Evolutionary conservation across 2,888 invertebrate species (phyloP), one percentile per base, ranked within the genome.

Genomic region (Coenonympha arcania): DNA sequence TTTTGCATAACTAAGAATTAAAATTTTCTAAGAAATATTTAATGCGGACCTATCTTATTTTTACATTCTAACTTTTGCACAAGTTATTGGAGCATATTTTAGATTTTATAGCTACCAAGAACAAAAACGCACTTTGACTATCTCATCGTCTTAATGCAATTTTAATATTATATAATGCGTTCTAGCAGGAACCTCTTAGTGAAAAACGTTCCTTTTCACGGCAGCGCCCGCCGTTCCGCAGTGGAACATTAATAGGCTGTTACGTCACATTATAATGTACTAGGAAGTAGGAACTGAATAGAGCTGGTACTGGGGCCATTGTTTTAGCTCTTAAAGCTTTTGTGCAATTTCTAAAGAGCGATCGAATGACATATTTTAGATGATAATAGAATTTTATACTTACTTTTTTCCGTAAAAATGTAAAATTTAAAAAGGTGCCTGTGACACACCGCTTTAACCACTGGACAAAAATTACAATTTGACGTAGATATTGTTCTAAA

Each of bases 191-290:
- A 42, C 30, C 42, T 44, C 43, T 34, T 34, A 44, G 31, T 33
- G 34, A 26, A 36, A 11, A 22, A 36, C 45, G 26, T 36, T 36
- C 45, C 45, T 36, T 45, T 45, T 45, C 36, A 36, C 24, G 13
- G 18, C 18, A 19, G 36, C 36, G n/a, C 45, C 36, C 19, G 36
- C 28, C 45, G n/a, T n/a, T 36, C 45, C 28, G 45, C 36, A 45
- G 45, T 26, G 36, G 26, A 11, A 36, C 34, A 36, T 45, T 45
- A 45, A 45, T 45, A 36, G 45, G 36, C 45, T 36, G 36, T 45
- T 36, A 45, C 45, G 45, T 45, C 45, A 45, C 45, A 36, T 45
- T 28, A 28, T 45, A 45, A 45, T 43, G 43, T n/a, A n/a, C n/a
- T n/a, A n/a, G n/a, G n/a, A n/a, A n/a, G 13, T 30, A 11, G 30